Percentiles rank a stretch among this genome's conserved stretches.
phyloP scores from a whole-genome alignment of 2,888 invertebrate genomes.

The Temnothorax unifasciatus region DNA sequence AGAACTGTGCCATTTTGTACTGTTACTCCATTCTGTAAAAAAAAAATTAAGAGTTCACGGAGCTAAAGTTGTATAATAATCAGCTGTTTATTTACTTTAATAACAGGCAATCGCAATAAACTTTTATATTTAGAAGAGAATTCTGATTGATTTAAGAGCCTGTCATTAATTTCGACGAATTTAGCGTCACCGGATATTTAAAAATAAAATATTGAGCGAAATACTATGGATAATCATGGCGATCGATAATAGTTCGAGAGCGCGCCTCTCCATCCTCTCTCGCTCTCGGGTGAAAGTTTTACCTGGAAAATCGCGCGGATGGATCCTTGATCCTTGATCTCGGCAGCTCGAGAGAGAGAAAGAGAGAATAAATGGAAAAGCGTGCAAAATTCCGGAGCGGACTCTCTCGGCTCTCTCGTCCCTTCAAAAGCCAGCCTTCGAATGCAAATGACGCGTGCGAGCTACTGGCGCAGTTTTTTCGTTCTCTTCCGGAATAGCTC shows the following conservation, averaged over 20 bases:
- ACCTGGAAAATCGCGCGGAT: conserved; percentile 72
- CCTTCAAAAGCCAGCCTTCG: conserved; percentile 34
- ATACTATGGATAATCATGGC: conserved; percentile 1
- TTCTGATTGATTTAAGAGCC: neutral
- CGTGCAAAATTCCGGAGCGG: conserved; percentile 29
- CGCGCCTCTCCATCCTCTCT: conserved; percentile 59
- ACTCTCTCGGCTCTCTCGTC: conserved; percentile 16
- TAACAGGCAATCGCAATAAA: neutral
- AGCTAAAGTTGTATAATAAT: neutral
- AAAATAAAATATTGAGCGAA: neutral
- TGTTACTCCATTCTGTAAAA: neutral
- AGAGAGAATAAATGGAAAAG: conserved; percentile 64
- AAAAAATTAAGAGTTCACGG: neutral
- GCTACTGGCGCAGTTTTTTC: conserved; percentile 24
- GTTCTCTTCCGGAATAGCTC: conserved; percentile 16
- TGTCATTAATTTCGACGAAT: conserved; percentile 5
- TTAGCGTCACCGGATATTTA: neutral
- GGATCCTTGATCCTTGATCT: conserved; percentile 79
- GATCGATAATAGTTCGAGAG: conserved; percentile 29
- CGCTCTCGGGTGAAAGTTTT: conserved; percentile 75
- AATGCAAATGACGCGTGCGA: conserved; percentile 36
- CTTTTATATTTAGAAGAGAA: neutral
- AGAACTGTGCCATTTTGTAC: neutral
- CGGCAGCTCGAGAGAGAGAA: conserved; percentile 59
- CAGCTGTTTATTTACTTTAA: neutral